These are phyloP conservation scores for Buceros bicornis DNA, from an alignment of 2,797 vertebrate genomes.

Conservation along the genomic window DNA sequence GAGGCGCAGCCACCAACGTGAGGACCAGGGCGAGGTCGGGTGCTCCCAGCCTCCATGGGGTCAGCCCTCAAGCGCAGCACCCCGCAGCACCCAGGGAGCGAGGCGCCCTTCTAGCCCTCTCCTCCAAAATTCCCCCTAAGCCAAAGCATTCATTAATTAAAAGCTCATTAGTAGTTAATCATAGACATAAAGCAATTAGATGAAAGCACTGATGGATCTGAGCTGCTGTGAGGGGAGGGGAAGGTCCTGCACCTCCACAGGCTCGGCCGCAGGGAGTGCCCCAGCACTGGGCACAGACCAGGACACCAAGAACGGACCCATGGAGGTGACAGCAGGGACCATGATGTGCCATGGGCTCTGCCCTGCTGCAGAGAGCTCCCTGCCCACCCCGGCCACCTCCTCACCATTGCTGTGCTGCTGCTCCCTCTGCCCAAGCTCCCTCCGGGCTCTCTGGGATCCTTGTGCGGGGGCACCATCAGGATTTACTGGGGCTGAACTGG, in stretches of 20 bases:
- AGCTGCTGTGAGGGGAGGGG: background rate
- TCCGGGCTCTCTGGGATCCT: no score
- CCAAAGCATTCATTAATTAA: constrained; percentile 60
- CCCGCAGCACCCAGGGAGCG: background rate
- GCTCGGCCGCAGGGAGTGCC: rapidly evolving
- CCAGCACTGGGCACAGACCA: rapidly evolving
- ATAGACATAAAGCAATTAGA: constrained; percentile 21
- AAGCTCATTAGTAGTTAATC: constrained; percentile 68
- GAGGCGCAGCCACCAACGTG: rapidly evolving
- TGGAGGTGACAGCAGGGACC: background rate
- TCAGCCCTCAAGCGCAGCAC: background rate
- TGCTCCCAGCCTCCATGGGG: background rate
- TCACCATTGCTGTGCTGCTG: no score
- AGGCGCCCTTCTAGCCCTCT: background rate
- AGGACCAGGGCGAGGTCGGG: rapidly evolving
- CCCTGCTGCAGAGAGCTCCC: no score
- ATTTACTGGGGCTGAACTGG: background rate
- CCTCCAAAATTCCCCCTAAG: constrained; percentile 37
- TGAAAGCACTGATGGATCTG: background rate
- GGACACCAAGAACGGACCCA: rapidly evolving
- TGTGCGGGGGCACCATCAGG: no score
- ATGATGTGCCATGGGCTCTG: background rate
- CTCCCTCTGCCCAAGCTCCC: no score
- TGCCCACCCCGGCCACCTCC: no score
- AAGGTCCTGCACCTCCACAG: background rate